Percentiles rank a stretch among this genome's conserved stretches.
Conservation (phyloP, 64 coral and sea anemone genomes). For the Cladopsammia gracilis region DNA sequence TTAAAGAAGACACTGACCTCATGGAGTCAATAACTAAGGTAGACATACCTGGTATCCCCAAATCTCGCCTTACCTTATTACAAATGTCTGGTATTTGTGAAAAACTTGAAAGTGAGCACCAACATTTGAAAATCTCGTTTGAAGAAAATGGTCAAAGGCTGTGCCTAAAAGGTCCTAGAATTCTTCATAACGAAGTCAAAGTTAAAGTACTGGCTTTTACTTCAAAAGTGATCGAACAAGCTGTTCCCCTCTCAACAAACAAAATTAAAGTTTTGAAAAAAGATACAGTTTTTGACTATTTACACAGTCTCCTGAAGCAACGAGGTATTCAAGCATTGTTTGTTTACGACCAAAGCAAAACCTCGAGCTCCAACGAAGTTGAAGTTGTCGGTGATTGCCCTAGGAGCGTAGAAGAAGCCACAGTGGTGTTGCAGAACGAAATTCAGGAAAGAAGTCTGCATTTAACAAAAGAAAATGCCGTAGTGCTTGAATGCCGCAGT, state of each 20-base stretch:
- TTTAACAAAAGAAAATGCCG: constrained; percentile 40
- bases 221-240: not conserved
- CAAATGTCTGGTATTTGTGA: constrained; percentile 10
- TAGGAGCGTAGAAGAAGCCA: constrained; percentile 13
- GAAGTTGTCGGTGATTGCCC: constrained; percentile 42
- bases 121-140: not conserved
- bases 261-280: not conserved
- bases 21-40: constrained; percentile 1
- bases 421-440: constrained; percentile 17
- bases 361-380: constrained; percentile 44
- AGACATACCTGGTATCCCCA: not conserved
- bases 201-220: not conserved
- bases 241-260: not conserved
- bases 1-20: not conserved
- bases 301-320: not conserved
- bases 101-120: not conserved
- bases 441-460: constrained; percentile 42
- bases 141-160: not conserved
- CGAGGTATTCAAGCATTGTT: not conserved
- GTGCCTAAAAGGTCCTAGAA: not conserved
- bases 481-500: constrained; percentile 7
- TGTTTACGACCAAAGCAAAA: constrained; percentile 28
- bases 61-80: not conserved
- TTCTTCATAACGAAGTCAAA: not conserved
- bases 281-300: not conserved